Evolutionary conservation across 2,113 vertebrate species (phyloP), one percentile per base, ranked within the genome.

Genomic region (Elephantulus edwardii): DNA sequence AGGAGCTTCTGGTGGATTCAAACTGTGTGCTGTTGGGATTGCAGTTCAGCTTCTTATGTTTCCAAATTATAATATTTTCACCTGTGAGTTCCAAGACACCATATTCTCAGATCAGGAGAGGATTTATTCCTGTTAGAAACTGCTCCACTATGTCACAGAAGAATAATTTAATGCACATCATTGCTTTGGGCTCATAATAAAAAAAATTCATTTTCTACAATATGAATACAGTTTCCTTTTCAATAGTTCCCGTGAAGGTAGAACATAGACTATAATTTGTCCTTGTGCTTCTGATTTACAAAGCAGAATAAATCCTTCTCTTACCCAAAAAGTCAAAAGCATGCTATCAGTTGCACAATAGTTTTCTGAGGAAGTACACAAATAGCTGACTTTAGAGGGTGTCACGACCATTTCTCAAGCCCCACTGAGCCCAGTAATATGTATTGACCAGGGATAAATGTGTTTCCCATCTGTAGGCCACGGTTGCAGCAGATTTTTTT

Each of bases 321-420:
- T 91, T 96, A 96, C 96, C 88, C 12, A 70, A 62, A 80, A 95
- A 86, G 33, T 86, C 85, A 84, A 92, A 91, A 80, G 19, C 16
- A 77, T 92, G 58, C 75, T 91, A 89, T 90, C 68, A 28, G 64
- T 79, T 33, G 64, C 52, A 93, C 72, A 90, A 30, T 52, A 86
- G 54, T 94, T 30, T 84, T 95, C 86, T 60, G 48, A 33, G 85
- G 94, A 96, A 97, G 90, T 89, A 95, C 26, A 76, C 40, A 95
- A 95, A 95, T 50, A 93, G 93, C 95, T 96, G 2, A 95, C 94
- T 95, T 85, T 19, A 48, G 86, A 62, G 33, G 42, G 11, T 94
- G 56, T 95, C 75, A 71, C 20, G 76, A 17, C 0, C 62, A 96
- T 97, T 97, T 95, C 94, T 96, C 89, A 97, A 94, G 50, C 71